These are phyloP conservation scores for Lypha dubia DNA, from an alignment of 2,888 invertebrate genomes.

Conservation along the genomic window DNA sequence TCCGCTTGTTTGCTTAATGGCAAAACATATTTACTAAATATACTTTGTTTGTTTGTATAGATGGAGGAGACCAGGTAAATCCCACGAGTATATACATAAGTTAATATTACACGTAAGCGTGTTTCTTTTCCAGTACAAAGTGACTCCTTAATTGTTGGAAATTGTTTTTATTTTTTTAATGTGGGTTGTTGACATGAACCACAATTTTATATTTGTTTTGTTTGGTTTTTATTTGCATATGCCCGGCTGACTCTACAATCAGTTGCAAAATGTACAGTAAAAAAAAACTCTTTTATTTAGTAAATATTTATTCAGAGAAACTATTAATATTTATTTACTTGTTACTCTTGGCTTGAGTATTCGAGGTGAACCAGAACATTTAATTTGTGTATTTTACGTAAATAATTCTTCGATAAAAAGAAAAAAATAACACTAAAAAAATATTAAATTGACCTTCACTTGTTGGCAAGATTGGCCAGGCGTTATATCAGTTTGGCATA, in stretches of 20 bases:
- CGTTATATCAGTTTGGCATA: neutral
- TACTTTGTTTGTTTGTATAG: neutral
- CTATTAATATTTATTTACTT: neutral
- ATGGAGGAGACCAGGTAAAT: neutral
- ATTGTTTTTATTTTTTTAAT: neutral
- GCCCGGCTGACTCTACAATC: conserved; percentile 11
- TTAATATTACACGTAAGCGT: neutral
- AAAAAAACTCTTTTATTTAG: conserved; percentile 8
- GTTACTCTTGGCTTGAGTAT: conserved; percentile 2
- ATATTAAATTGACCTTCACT: conserved; percentile 50
- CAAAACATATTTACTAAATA: neutral
- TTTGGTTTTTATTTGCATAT: conserved; percentile 31
- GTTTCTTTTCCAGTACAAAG: conserved; percentile 21
- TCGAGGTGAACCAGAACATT: conserved; percentile 22
- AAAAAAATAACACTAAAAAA: neutral
- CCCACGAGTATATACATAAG: neutral
- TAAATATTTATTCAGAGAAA: neutral
- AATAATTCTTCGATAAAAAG: conserved; percentile 25
- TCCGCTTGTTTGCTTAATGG: conserved; percentile 41
- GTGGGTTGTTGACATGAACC: conserved; percentile 55
- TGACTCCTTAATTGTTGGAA: conserved; percentile 35
- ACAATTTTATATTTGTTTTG: conserved; percentile 23
- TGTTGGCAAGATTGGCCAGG: conserved; percentile 12
- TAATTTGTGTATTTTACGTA: conserved; percentile 14
- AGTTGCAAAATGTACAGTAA: neutral